These are phyloP conservation scores for Archips xylosteana DNA, from an alignment of 2,888 invertebrate species.

Conservation along the genomic window DNA sequence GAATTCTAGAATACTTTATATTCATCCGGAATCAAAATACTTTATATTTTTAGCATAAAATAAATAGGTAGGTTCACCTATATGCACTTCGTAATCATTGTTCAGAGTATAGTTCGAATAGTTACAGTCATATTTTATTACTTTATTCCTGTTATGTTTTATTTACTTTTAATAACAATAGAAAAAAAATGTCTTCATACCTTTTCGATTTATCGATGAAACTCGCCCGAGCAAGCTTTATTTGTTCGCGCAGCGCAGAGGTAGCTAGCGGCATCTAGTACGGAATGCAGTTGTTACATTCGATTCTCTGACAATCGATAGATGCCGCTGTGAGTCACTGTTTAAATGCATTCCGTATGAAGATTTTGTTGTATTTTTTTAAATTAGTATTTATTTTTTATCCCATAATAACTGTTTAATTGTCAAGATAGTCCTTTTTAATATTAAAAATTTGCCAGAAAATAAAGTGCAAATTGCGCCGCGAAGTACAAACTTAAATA, in stretches of 20 bases:
- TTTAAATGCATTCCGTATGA: background rate
- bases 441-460: background rate
- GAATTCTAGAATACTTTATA: no score
- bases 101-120: no score
- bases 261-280: conserved; percentile 30
- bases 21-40: no score
- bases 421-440: background rate
- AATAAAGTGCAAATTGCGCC: background rate
- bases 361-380: no score
- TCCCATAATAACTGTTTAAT: background rate
- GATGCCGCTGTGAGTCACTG: conserved; percentile 26
- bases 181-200: background rate
- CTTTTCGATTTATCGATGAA: background rate
- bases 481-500: background rate
- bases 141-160: no score
- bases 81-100: no score
- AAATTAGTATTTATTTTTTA: no score
- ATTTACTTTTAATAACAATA: no score
- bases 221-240: background rate
- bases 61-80: no score
- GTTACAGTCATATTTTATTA: no score
- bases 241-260: conserved; percentile 17
- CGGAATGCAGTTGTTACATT: background rate
- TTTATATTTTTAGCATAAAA: no score
- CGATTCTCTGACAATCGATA: background rate